These are phyloP conservation scores for Rhinophrynus dorsalis DNA, from an alignment of 2,797 vertebrate species.

Conservation along the genomic window DNA sequence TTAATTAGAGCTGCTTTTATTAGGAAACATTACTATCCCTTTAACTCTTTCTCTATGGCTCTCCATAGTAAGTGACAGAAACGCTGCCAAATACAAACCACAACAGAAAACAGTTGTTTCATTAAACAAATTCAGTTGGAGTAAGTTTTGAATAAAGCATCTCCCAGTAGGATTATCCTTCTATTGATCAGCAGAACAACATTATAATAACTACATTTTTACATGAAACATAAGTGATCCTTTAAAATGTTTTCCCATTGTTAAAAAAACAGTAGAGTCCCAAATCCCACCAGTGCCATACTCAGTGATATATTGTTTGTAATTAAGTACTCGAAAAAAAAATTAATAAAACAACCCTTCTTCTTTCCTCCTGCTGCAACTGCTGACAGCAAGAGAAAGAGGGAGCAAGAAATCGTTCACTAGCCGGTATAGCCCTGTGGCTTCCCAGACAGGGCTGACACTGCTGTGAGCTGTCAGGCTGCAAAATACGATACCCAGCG, in stretches of 20 bases:
- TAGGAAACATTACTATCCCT: too few relatives aligned
- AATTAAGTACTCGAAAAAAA: slow-evolving; percentile 21
- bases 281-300: slow-evolving; percentile 4
- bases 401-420: neutral
- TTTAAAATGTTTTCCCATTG: neutral
- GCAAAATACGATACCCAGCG: slow-evolving; percentile 2
- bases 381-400: slow-evolving; percentile 9
- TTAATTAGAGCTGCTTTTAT: too few relatives aligned
- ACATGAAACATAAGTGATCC: too few relatives aligned
- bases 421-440: neutral
- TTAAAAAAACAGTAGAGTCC: neutral
- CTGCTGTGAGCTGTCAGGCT: slow-evolving; percentile 11
- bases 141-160: too few relatives aligned
- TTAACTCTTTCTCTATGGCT: too few relatives aligned
- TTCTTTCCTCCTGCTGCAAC: neutral
- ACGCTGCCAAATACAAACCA: too few relatives aligned
- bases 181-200: too few relatives aligned
- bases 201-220: too few relatives aligned
- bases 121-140: too few relatives aligned
- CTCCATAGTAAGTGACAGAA: too few relatives aligned
- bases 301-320: slow-evolving; percentile 19
- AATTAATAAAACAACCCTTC: neutral
- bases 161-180: too few relatives aligned
- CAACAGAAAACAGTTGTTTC: too few relatives aligned
- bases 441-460: neutral